Conservation (phyloP, 2,888 invertebrate species). For the Brachypterus glaber region DNA sequence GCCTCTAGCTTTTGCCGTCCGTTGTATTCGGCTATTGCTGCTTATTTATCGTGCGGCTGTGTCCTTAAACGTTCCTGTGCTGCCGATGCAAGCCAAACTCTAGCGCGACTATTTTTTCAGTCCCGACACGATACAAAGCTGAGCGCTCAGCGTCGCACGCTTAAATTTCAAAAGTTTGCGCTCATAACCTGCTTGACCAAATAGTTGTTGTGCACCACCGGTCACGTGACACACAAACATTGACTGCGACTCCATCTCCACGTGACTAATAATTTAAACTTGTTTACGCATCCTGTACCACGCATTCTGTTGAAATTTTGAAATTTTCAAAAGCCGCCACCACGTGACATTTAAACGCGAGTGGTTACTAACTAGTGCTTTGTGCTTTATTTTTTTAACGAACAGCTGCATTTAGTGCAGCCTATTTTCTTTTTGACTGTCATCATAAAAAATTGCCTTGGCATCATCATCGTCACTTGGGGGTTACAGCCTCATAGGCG, state of each 20-base stretch:
- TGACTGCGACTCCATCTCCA: conserved; percentile 27
- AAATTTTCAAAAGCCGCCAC: too few relatives aligned
- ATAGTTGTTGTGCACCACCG: too few relatives aligned
- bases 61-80: conserved; percentile 34
- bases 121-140: conserved; percentile 1
- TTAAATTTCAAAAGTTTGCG: neutral
- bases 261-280: conserved; percentile 39
- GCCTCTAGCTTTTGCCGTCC: conserved; percentile 36
- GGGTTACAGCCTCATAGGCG: conserved; percentile 48
- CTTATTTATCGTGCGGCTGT: conserved; percentile 42
- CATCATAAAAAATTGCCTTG: conserved; percentile 37
- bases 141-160: neutral
- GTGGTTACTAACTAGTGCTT: conserved; percentile 14
- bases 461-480: conserved; percentile 40
- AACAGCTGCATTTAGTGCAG: conserved; percentile 16
- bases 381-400: neutral
- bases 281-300: conserved; percentile 33
- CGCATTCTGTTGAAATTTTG: conserved; percentile 26
- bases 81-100: conserved; percentile 20
- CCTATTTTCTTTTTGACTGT: conserved; percentile 24
- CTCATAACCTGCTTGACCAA: too few relatives aligned
- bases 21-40: conserved; percentile 40
- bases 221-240: too few relatives aligned
- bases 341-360: conserved; percentile 22
- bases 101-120: conserved; percentile 15